Evolutionary conservation across 1,140 invertebrate genomes (phyloP).

Genomic region (Dendrolimus punctatus): DNA sequence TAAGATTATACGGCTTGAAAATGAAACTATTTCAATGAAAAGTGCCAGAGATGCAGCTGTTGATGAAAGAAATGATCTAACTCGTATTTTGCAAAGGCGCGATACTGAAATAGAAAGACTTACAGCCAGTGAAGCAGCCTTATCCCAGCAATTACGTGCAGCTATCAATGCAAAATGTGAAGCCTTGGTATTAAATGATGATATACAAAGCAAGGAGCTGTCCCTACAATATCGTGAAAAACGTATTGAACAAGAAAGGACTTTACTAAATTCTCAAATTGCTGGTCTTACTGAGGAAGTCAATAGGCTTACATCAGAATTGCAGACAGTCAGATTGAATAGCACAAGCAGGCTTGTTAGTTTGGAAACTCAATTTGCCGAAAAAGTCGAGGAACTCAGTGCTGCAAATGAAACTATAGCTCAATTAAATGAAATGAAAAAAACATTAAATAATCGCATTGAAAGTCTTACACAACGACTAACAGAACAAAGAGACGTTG

Average conservation of each 20-base stretch:
- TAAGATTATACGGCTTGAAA: conserved; percentile 57
- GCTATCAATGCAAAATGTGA: conserved; percentile 87
- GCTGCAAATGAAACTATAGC: conserved; percentile 76
- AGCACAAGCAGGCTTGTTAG: conserved; percentile 79
- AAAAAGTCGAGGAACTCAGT: conserved; percentile 85
- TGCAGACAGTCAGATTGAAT: conserved; percentile 83
- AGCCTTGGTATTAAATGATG: conserved; percentile 84
- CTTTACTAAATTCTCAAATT: conserved; percentile 83
- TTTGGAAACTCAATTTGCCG: conserved; percentile 83
- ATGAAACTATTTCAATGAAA: conserved; percentile 54
- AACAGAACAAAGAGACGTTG: conserved; percentile 81
- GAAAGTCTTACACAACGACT: conserved; percentile 84
- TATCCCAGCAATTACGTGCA: conserved; percentile 77
- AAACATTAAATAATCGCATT: conserved; percentile 78
- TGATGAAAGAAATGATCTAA: conserved; percentile 81
- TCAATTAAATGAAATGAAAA: conserved; percentile 78
- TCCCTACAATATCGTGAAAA: conserved; percentile 86
- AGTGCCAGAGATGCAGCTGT: conserved; percentile 73
- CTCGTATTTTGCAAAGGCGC: conserved; percentile 78
- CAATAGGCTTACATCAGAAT: conserved; percentile 80
- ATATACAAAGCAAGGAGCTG: conserved; percentile 84
- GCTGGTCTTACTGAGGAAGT: conserved; percentile 83
- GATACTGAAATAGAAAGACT: conserved; percentile 80
- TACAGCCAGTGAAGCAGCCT: conserved; percentile 74
- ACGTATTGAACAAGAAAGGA: conserved; percentile 85